Conservation (phyloP, 2,888 invertebrate species). For the Oxyteleia sp. region DNA sequence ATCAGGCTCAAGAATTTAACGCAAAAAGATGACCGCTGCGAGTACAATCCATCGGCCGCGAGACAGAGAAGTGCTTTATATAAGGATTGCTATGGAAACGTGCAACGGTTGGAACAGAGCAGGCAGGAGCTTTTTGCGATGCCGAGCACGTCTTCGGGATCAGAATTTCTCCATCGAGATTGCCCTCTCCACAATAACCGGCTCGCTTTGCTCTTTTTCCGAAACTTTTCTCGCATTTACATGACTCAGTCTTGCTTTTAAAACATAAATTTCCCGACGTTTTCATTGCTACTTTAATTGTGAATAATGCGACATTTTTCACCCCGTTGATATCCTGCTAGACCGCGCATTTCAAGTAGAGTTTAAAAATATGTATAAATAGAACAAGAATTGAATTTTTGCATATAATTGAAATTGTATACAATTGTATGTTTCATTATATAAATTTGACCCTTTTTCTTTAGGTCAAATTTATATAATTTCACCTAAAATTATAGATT, state of each 20-base stretch:
- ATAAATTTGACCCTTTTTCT: no score
- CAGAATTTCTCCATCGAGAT: constrained; percentile 71
- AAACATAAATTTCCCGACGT: constrained; percentile 23
- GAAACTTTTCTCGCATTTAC: constrained; percentile 59
- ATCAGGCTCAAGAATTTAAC: neutral
- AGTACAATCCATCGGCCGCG: constrained; percentile 39
- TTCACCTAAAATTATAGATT: no score
- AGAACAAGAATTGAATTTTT: no score
- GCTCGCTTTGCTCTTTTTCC: constrained; percentile 38
- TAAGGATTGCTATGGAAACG: constrained; percentile 60
- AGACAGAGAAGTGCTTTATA: constrained; percentile 48
- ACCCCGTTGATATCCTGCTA: no score
- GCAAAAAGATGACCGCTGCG: constrained; percentile 21
- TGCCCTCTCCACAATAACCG: constrained; percentile 54
- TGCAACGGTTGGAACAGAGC: constrained; percentile 49
- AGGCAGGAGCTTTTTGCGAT: constrained; percentile 39
- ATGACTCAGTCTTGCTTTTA: constrained; percentile 51
- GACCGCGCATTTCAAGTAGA: no score
- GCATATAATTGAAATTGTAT: no score
- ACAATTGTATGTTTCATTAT: no score
- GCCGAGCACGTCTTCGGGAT: constrained; percentile 62
- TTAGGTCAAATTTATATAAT: no score
- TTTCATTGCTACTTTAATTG: neutral
- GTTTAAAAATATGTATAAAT: no score
- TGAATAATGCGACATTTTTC: constrained; percentile 1